A percentile compares a stretch with the other conserved stretches of the same genome.
These are phyloP conservation scores for Periophthalmodon schlosseri DNA, from an alignment of 2,113 vertebrate species.

Conservation along the genomic window DNA sequence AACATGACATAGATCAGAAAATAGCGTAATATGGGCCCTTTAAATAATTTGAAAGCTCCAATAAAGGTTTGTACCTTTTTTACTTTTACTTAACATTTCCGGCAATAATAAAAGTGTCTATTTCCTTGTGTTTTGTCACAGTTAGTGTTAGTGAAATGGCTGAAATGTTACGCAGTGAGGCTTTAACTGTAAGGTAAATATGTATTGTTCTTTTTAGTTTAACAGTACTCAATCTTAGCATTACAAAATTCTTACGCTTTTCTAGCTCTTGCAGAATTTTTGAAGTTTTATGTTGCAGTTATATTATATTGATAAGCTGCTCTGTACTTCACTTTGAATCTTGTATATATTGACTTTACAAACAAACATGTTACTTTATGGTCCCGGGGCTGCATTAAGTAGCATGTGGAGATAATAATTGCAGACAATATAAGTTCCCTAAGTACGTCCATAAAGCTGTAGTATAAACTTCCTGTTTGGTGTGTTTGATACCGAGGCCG, in stretches of 20 bases:
- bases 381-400: background rate
- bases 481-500: background rate
- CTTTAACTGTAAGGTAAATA: background rate
- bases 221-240: too few relatives aligned
- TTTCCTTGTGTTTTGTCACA: too few relatives aligned
- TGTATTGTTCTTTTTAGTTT: background rate
- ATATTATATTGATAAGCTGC: too few relatives aligned
- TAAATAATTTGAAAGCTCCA: background rate
- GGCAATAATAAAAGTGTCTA: too few relatives aligned
- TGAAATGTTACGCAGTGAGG: background rate
- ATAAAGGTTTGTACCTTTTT: too few relatives aligned
- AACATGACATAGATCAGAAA: too few relatives aligned
- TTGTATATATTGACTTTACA: background rate
- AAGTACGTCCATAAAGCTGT: background rate
- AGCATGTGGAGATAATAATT: background rate
- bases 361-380: background rate
- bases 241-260: too few relatives aligned
- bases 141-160: background rate
- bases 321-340: background rate
- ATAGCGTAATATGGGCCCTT: too few relatives aligned
- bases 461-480: conserved; percentile 1
- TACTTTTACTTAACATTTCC: too few relatives aligned
- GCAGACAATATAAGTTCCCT: background rate
- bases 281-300: too few relatives aligned
- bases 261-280: too few relatives aligned